Conservation (phyloP, 2,797 vertebrate species). For the Antrozous pallidus region DNA sequence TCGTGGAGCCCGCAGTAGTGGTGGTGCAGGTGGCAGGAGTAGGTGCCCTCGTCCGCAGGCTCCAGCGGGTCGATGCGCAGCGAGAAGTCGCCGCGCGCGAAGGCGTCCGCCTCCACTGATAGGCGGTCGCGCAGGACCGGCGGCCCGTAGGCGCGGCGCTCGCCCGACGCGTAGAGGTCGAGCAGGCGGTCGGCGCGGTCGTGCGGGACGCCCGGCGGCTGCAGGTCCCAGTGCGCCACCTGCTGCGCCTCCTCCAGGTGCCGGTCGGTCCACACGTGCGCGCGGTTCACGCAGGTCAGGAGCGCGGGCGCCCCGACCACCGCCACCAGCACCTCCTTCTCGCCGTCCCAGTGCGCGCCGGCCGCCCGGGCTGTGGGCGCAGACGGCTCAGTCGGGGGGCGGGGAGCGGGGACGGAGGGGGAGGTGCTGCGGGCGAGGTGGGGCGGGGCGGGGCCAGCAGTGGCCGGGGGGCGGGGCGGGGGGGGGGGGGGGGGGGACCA, state of each 20-base stretch:
- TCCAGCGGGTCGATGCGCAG: constrained; percentile 87
- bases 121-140: constrained; percentile 88
- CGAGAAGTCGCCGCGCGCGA: constrained; percentile 93
- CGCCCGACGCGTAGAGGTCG: constrained; percentile 94
- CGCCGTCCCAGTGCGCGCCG: constrained; percentile 90
- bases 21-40: constrained; percentile 96
- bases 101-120: constrained; percentile 88
- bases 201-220: constrained; percentile 92
- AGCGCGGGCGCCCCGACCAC: constrained; percentile 86
- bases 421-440: too few species aligned
- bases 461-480: rapidly evolving
- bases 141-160: constrained; percentile 90
- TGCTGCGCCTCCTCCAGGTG: constrained; percentile 94
- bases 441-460: too few species aligned
- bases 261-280: constrained; percentile 91
- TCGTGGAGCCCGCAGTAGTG: constrained; percentile 97
- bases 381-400: neutral
- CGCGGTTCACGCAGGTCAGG: constrained; percentile 91
- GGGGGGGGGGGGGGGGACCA: neutral
- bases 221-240: constrained; percentile 97
- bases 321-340: constrained; percentile 89
- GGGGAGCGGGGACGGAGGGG: neutral
- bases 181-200: constrained; percentile 93
- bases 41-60: constrained; percentile 89
- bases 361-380: constrained; percentile 84